A percentile compares a stretch with the other conserved stretches of the same genome.
Evolutionary conservation across 2,113 vertebrate genomes (phyloP).

Genomic region (Epinephelus moara): DNA sequence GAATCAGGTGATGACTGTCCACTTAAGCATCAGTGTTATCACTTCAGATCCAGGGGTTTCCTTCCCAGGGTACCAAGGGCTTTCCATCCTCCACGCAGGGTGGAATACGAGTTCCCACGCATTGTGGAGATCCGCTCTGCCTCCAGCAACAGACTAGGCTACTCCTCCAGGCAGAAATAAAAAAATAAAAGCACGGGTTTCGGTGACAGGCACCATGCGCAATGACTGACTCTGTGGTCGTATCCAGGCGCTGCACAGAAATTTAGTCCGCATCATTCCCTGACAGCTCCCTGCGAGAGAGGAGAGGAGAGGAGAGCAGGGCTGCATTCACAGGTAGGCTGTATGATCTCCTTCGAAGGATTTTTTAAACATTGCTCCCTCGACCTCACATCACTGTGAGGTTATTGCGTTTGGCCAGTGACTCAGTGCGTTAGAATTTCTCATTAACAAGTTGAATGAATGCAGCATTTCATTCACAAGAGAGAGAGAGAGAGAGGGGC

Average conservation of each 20-base stretch:
- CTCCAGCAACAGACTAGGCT: slow-evolving; percentile 39
- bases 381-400: slow-evolving; percentile 6
- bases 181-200: slow-evolving; percentile 26
- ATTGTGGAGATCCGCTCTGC: slow-evolving; percentile 56
- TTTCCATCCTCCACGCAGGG: slow-evolving; percentile 73
- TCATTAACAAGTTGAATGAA: slow-evolving; percentile 69
- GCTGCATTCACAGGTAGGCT: slow-evolving; percentile 78
- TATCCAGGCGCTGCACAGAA: slow-evolving; percentile 61
- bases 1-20: slow-evolving; percentile 69
- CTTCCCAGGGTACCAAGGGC: slow-evolving; percentile 82
- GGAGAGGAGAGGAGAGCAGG: slow-evolving; percentile 18
- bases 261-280: slow-evolving; percentile 77
- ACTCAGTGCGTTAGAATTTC: slow-evolving; percentile 39
- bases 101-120: slow-evolving; percentile 69
- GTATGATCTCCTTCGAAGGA: slow-evolving; percentile 29
- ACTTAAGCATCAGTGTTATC: slow-evolving; percentile 69
- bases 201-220: slow-evolving; percentile 76
- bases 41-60: slow-evolving; percentile 83
- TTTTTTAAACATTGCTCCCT: slow-evolving; percentile 42
- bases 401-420: slow-evolving; percentile 41
- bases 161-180: slow-evolving; percentile 41
- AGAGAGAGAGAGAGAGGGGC: slow-evolving; percentile 22
- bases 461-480: slow-evolving; percentile 76
- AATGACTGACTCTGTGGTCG: slow-evolving; percentile 68
- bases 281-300: slow-evolving; percentile 65